Evolutionary conservation across 1,140 invertebrate species (phyloP).

Genomic region (Cyrtorhinus lividipennis): DNA sequence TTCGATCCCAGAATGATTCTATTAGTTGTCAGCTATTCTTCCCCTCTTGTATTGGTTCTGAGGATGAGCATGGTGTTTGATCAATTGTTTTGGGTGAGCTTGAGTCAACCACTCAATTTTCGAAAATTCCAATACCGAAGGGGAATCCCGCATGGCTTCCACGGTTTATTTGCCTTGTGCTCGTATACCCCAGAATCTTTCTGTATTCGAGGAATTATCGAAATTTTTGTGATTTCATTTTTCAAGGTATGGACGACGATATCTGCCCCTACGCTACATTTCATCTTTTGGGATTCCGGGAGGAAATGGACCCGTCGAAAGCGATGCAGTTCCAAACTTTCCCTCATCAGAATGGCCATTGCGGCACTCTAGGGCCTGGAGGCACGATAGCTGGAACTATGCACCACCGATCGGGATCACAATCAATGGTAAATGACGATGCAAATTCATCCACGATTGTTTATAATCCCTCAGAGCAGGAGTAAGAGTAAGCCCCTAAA

Average conservation of each 20-base stretch:
- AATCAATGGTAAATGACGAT: conserved; percentile 71
- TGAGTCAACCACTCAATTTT: background rate
- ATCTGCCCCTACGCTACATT: conserved; percentile 89
- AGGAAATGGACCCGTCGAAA: conserved; percentile 85
- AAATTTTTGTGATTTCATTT: conserved; percentile 25
- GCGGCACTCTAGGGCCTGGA: conserved; percentile 61
- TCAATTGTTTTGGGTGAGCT: background rate
- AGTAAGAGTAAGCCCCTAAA: no score
- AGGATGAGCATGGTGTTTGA: background rate
- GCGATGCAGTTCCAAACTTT: conserved; percentile 70
- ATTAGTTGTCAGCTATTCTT: background rate
- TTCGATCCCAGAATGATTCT: background rate
- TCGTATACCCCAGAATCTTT: background rate
- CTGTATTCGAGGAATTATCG: background rate
- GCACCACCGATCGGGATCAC: conserved; percentile 71
- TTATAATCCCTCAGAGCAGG: no score
- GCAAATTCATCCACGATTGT: no score
- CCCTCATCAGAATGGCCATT: conserved; percentile 61
- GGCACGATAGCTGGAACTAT: conserved; percentile 37
- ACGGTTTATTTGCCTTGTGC: background rate
- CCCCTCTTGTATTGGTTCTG: background rate
- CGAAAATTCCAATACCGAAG: background rate
- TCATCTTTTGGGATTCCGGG: conserved; percentile 82
- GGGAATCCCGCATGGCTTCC: background rate
- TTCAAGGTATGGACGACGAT: conserved; percentile 75